Percentiles rank a stretch among this genome's conserved stretches.
These are phyloP conservation scores for Nasonia longicornis DNA, from an alignment of 1,140 invertebrate genomes.

Conservation along the genomic window DNA sequence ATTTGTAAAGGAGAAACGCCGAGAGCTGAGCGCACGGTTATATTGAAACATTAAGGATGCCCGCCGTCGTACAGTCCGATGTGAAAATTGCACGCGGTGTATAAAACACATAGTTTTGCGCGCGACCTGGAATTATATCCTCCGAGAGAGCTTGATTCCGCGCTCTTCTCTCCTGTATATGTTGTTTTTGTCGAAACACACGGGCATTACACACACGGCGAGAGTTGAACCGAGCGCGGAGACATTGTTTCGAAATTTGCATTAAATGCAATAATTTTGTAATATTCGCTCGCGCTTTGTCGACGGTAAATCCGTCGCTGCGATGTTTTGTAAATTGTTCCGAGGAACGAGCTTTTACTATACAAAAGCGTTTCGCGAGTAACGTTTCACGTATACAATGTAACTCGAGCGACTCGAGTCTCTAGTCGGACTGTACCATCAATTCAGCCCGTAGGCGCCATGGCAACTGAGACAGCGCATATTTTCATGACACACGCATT, in stretches of 20 bases:
- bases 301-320: too few species aligned
- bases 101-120: background rate
- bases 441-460: background rate
- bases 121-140: background rate
- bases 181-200: background rate
- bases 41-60: conserved; percentile 21
- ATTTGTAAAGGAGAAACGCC: conserved; percentile 5
- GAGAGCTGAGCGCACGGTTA: background rate
- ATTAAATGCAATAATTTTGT: too few species aligned
- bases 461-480: conserved; percentile 3
- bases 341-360: too few species aligned
- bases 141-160: background rate
- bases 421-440: background rate
- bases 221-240: background rate
- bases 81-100: background rate
- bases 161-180: background rate
- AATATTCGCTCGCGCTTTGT: background rate
- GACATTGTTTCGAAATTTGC: background rate
- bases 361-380: too few species aligned
- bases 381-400: too few species aligned
- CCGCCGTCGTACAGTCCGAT: background rate
- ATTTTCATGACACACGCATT: conserved; percentile 31
- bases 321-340: too few species aligned
- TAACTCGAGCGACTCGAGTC: background rate
- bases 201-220: background rate